These are phyloP conservation scores for Acipenser transmontanus DNA, from an alignment of 2,797 vertebrate species.

Conservation along the genomic window DNA sequence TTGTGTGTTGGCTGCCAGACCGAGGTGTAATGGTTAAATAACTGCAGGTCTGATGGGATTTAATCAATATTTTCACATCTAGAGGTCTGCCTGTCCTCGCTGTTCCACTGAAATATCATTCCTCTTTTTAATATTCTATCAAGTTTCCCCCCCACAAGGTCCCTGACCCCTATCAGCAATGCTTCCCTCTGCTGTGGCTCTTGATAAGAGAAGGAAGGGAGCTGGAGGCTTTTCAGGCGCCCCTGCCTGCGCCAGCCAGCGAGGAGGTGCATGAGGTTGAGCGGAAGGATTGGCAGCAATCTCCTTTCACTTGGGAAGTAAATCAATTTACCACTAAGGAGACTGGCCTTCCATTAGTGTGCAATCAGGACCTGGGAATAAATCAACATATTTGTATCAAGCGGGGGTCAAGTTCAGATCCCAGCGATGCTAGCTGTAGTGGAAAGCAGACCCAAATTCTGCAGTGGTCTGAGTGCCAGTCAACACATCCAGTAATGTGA, in stretches of 20 bases:
- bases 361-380: slow-evolving; percentile 5
- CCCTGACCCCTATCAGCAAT: neutral
- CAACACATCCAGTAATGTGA: neutral
- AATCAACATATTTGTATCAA: neutral
- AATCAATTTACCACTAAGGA: slow-evolving; percentile 7
- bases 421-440: neutral
- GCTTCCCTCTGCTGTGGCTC: neutral
- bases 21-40: slow-evolving; percentile 30
- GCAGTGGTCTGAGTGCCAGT: neutral
- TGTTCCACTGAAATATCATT: neutral
- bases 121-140: neutral
- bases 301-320: neutral
- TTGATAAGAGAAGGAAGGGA: neutral
- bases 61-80: slow-evolving; percentile 35
- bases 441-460: neutral
- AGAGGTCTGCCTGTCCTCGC: slow-evolving; percentile 13
- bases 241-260: neutral
- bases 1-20: slow-evolving; percentile 9
- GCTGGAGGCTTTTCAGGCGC: neutral
- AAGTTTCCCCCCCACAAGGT: neutral
- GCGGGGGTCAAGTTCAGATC: slow-evolving; percentile 4
- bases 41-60: slow-evolving; percentile 24
- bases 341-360: neutral
- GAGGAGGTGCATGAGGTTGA: neutral
- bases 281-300: neutral